Conservation (phyloP, 2,797 vertebrate species). For the Tympanoctomys barrerae region DNA sequence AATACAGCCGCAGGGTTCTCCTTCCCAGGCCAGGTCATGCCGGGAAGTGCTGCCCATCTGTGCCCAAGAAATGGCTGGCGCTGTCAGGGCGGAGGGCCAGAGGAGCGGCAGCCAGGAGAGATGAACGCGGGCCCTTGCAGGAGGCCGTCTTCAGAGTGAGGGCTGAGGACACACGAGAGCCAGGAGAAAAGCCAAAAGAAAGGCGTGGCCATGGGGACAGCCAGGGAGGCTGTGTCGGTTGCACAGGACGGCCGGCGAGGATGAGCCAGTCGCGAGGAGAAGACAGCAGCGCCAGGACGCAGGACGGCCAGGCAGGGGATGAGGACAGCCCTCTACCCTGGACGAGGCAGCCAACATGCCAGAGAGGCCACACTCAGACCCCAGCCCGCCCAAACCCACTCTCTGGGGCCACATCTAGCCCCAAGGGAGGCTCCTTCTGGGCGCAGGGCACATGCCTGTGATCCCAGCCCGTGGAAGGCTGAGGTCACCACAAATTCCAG, state of each 20-base stretch:
- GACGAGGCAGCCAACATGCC: background rate
- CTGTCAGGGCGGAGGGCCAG: fast-evolving
- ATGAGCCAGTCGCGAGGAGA: too few relatives aligned
- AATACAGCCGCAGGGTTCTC: slow-evolving; percentile 62
- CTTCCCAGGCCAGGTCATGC: background rate
- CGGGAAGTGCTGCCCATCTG: background rate
- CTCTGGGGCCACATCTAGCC: background rate
- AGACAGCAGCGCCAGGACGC: background rate
- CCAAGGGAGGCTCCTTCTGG: background rate
- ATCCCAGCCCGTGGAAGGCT: background rate
- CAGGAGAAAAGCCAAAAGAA: background rate
- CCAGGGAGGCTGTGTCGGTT: too few relatives aligned
- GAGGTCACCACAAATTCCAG: background rate
- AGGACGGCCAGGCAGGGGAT: background rate
- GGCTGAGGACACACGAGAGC: background rate
- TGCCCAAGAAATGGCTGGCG: background rate
- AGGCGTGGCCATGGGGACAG: background rate
- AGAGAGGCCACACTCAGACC: background rate
- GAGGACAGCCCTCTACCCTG: background rate
- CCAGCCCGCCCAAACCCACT: background rate
- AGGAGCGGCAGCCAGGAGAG: background rate
- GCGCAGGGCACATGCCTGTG: background rate
- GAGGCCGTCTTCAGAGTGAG: background rate
- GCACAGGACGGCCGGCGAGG: too few relatives aligned
- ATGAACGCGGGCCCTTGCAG: fast-evolving